Conservation (phyloP, 2,888 invertebrate species). For the Nephrotoma flavescens region DNA sequence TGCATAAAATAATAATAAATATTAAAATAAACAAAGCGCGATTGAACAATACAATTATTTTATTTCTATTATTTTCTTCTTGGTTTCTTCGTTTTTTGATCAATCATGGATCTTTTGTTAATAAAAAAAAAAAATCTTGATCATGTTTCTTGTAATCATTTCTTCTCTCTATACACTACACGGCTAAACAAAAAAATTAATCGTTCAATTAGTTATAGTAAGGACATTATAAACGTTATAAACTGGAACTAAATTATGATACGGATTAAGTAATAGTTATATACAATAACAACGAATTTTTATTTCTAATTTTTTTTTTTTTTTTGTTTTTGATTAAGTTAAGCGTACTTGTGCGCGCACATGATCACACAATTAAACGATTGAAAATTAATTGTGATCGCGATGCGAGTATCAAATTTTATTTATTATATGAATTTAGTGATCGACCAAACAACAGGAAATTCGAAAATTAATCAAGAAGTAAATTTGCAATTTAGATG, state of each 20-base stretch:
- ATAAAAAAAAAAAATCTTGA: not conserved
- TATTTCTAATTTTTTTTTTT: not conserved
- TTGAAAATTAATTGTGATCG: not conserved
- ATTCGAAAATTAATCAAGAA: not conserved
- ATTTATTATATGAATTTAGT: not conserved
- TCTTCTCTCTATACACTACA: not conserved
- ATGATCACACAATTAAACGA: not conserved
- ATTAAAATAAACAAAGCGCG: not conserved
- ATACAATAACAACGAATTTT: not conserved
- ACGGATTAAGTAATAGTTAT: not conserved
- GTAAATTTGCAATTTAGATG: not conserved
- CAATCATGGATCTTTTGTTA: not conserved
- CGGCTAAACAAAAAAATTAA: not conserved
- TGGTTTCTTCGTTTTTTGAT: not conserved
- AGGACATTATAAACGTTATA: not conserved
- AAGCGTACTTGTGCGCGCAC: not conserved
- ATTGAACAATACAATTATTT: not conserved
- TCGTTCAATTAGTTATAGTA: not conserved
- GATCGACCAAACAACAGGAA: not conserved
- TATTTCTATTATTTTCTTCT: not conserved
- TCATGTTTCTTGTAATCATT: not conserved
- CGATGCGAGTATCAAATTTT: not conserved
- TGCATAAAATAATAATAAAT: not conserved
- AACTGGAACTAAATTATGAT: not conserved
- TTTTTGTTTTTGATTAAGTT: not conserved